Conservation (phyloP, 2,888 invertebrate genomes). For the Parnassius mnemosyne region DNA sequence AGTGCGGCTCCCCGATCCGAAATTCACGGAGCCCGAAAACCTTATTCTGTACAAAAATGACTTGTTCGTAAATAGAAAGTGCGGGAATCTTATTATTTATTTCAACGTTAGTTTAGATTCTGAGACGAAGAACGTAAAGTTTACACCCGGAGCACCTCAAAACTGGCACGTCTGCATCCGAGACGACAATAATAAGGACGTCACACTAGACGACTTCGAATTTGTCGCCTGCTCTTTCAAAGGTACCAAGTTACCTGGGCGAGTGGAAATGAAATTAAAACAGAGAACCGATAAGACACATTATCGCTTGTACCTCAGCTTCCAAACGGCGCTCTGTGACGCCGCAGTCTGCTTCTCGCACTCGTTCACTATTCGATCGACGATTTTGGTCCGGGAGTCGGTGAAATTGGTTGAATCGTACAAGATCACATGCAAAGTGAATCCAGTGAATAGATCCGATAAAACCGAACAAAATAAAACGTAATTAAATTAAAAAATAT, state of each 20-base stretch:
- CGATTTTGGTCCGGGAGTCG: slow-evolving; percentile 67
- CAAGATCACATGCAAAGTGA: slow-evolving; percentile 75
- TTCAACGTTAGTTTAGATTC: slow-evolving; percentile 68
- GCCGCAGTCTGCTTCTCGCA: slow-evolving; percentile 62
- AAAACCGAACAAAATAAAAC: slow-evolving; percentile 20
- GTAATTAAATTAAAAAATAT: background rate
- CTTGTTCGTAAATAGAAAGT: slow-evolving; percentile 68
- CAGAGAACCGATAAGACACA: slow-evolving; percentile 66
- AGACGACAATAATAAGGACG: slow-evolving; percentile 60
- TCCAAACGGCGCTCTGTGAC: slow-evolving; percentile 69
- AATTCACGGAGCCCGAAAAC: slow-evolving; percentile 67
- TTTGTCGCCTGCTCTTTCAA: slow-evolving; percentile 59
- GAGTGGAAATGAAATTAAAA: slow-evolving; percentile 71
- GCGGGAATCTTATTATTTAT: slow-evolving; percentile 66
- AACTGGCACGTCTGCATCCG: slow-evolving; percentile 74
- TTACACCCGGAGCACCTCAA: slow-evolving; percentile 79
- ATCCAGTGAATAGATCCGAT: slow-evolving; percentile 54
- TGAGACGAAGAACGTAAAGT: slow-evolving; percentile 69
- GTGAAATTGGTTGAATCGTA: slow-evolving; percentile 73
- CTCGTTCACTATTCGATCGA: slow-evolving; percentile 66
- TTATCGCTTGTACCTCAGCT: slow-evolving; percentile 69
- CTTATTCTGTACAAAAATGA: slow-evolving; percentile 71
- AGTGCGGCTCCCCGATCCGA: slow-evolving; percentile 57
- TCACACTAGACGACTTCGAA: slow-evolving; percentile 66
- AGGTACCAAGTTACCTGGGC: slow-evolving; percentile 62